phyloP scores from a whole-genome alignment of 2,888 invertebrate species.

The Isotomurus palustris region DNA sequence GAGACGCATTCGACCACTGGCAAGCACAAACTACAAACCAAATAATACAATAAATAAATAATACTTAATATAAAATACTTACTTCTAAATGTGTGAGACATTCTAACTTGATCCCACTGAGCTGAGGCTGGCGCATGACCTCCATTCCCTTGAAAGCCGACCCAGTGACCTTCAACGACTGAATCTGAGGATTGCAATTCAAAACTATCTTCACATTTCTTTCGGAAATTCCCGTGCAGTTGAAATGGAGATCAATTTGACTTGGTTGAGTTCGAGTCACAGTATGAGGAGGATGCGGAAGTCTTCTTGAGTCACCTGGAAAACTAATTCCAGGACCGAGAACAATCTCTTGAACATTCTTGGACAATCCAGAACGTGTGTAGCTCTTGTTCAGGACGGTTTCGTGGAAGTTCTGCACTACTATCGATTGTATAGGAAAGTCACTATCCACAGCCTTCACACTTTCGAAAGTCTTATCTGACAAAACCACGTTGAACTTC shows the following conservation, averaged over 20 bases:
- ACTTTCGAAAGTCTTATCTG: not conserved
- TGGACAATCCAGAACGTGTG: not conserved
- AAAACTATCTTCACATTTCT: not conserved
- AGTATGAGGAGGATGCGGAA: not conserved
- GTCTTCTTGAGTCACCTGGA: not conserved
- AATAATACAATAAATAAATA: no score
- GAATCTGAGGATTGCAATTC: not conserved
- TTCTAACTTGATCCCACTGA: not conserved
- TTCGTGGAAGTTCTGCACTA: not conserved
- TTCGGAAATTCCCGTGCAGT: not conserved
- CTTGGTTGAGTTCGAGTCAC: no score
- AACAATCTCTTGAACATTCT: constrained; percentile 5
- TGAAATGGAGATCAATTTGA: no score
- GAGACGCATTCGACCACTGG: no score
- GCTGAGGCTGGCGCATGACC: not conserved
- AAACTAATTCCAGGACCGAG: not conserved
- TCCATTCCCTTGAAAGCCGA: not conserved
- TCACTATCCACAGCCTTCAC: not conserved
- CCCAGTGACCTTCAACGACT: not conserved
- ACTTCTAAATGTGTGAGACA: not conserved
- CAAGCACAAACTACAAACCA: not conserved
- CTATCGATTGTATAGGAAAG: not conserved
- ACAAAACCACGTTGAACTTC: not conserved
- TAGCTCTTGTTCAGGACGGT: not conserved
- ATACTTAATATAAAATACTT: not conserved